phyloP scores from a whole-genome alignment of 2,113 vertebrate genomes.

The Pungitius pungitius region DNA sequence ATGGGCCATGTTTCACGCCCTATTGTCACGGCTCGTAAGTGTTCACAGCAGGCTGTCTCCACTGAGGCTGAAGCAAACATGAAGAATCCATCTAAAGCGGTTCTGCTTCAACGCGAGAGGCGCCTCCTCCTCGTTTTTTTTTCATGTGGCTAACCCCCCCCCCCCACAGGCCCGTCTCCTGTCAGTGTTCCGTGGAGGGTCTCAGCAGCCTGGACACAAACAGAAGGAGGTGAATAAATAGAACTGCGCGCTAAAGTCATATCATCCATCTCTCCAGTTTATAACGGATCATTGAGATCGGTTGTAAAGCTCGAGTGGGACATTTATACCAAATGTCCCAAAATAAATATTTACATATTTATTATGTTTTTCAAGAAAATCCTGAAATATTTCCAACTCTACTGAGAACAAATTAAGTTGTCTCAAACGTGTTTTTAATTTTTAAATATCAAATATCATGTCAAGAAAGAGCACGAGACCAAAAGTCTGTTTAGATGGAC shows the following conservation, averaged over 20 bases:
- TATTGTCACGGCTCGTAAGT: slow-evolving; percentile 57
- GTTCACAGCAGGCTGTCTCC: slow-evolving; percentile 57
- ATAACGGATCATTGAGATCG: not conserved
- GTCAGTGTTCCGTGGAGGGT: slow-evolving; percentile 33
- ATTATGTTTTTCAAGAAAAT: not conserved
- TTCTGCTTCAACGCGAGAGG: slow-evolving; percentile 62
- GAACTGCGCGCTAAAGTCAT: not conserved
- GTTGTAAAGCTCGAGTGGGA: not conserved
- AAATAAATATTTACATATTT: not conserved
- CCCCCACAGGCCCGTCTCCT: slow-evolving; percentile 42
- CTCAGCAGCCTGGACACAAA: slow-evolving; percentile 56
- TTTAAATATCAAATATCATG: slow-evolving; percentile 15
- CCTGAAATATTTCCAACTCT: not conserved
- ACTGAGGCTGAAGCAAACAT: slow-evolving; percentile 60
- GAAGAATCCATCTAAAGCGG: slow-evolving; percentile 67
- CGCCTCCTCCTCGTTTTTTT: slow-evolving; percentile 72
- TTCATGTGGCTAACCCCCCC: slow-evolving; percentile 44
- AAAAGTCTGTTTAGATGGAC: slow-evolving; percentile 10
- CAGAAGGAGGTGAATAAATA: slow-evolving; percentile 17
- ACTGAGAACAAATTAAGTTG: not conserved
- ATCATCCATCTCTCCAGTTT: not conserved
- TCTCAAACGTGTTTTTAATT: not conserved
- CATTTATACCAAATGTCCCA: not conserved
- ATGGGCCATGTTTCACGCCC: slow-evolving; percentile 58
- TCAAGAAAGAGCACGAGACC: slow-evolving; percentile 17